A percentile compares a stretch with the other conserved stretches of the same genome.
These are phyloP conservation scores for Actenoides hombroni DNA, from an alignment of 2,113 vertebrate species.

Conservation along the genomic window DNA sequence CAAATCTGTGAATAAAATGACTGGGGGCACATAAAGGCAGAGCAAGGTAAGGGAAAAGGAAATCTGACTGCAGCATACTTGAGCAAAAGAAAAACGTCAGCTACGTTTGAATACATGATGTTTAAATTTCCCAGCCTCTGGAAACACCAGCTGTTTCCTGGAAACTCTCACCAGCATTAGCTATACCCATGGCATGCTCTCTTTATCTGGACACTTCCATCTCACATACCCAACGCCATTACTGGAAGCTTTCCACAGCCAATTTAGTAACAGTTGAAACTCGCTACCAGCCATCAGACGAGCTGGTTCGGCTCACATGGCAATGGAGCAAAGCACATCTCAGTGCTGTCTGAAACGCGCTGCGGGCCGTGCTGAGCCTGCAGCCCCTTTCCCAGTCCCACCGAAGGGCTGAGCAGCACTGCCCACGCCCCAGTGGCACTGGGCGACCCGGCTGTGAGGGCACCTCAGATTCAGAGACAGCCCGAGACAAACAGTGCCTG, in stretches of 20 bases:
- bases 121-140: neutral
- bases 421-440: rapidly evolving
- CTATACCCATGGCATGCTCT: neutral
- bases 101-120: rapidly evolving
- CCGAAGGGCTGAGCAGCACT: rapidly evolving
- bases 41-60: rapidly evolving
- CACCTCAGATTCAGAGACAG: neutral
- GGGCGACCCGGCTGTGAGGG: rapidly evolving
- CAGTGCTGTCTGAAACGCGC: neutral
- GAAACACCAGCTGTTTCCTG: neutral
- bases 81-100: neutral
- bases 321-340: neutral
- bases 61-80: neutral
- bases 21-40: neutral
- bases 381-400: neutral
- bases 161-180: neutral
- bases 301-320: neutral
- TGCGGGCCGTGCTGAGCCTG: rapidly evolving
- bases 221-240: neutral
- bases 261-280: slow-evolving; percentile 12
- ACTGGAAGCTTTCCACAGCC: neutral
- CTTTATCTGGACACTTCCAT: neutral
- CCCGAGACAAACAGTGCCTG: rapidly evolving
- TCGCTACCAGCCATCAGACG: neutral
- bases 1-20: neutral